Conservation (phyloP, 2,888 invertebrate genomes). For the Hetaerina titia region DNA sequence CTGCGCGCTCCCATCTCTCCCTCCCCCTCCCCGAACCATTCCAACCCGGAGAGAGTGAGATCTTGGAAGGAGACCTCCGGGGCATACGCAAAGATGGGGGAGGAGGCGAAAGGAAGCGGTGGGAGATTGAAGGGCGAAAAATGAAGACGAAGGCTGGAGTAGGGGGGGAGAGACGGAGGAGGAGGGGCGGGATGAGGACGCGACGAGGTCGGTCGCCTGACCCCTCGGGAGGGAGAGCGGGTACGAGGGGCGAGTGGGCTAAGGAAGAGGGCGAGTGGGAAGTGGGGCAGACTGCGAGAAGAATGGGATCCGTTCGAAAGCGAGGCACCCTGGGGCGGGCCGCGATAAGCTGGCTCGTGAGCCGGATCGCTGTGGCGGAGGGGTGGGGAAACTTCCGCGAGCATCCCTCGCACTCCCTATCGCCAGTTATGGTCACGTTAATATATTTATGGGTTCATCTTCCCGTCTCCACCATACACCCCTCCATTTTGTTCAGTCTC, state of each 20-base stretch:
- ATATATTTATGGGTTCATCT: constrained; percentile 22
- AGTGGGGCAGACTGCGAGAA: too few relatives aligned
- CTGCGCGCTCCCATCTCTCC: not conserved
- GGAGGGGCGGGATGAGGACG: not conserved
- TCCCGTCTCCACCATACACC: not conserved
- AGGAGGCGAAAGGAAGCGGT: not conserved
- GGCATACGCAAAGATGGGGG: not conserved
- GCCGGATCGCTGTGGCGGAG: not conserved
- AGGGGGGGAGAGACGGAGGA: too few relatives aligned
- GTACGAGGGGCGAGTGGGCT: not conserved
- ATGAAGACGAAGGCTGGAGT: not conserved
- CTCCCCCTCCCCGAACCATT: not conserved
- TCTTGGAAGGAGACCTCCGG: not conserved
- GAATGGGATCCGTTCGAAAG: not conserved
- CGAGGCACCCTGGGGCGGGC: not conserved
- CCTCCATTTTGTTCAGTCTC: not conserved
- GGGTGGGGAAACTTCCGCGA: not conserved
- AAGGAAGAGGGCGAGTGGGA: not conserved
- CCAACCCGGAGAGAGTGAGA: not conserved
- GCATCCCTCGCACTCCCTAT: not conserved
- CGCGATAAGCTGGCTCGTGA: not conserved
- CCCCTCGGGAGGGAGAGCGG: not conserved
- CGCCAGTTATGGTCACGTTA: not conserved
- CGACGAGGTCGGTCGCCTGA: not conserved
- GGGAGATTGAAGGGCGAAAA: not conserved